phyloP scores from a whole-genome alignment of 2,888 invertebrate species.

The Rhagonycha fulva region DNA sequence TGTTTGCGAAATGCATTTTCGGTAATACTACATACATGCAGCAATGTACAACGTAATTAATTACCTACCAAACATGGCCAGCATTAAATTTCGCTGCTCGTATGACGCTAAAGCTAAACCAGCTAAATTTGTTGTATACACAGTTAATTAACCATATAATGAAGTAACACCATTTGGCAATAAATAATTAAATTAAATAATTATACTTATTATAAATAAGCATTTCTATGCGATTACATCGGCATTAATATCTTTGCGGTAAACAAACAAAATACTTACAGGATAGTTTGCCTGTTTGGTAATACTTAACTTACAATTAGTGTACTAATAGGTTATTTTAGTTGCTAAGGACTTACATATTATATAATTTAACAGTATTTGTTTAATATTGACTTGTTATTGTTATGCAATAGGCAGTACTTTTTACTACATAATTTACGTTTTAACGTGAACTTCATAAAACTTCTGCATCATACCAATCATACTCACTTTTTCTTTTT shows the following conservation, averaged over 20 bases:
- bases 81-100: background rate
- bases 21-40: background rate
- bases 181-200: background rate
- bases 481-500: conserved; percentile 75
- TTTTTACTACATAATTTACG: conserved; percentile 6
- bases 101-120: background rate
- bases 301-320: background rate
- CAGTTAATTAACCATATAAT: background rate
- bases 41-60: background rate
- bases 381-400: background rate
- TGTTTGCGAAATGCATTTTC: background rate
- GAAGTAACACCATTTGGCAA: background rate
- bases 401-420: background rate
- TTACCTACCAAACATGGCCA: background rate
- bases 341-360: background rate
- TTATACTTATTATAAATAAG: background rate
- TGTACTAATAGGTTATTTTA: background rate
- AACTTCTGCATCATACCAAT: conserved; percentile 71
- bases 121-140: background rate
- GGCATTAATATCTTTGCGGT: background rate
- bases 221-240: background rate
- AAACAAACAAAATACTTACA: background rate
- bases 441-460: conserved; percentile 57
- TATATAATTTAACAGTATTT: background rate
- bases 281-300: background rate